Evolutionary conservation across 2,113 vertebrate species (phyloP), one percentile per base, ranked within the genome.

Genomic region (Pseudopodoces humilis): DNA sequence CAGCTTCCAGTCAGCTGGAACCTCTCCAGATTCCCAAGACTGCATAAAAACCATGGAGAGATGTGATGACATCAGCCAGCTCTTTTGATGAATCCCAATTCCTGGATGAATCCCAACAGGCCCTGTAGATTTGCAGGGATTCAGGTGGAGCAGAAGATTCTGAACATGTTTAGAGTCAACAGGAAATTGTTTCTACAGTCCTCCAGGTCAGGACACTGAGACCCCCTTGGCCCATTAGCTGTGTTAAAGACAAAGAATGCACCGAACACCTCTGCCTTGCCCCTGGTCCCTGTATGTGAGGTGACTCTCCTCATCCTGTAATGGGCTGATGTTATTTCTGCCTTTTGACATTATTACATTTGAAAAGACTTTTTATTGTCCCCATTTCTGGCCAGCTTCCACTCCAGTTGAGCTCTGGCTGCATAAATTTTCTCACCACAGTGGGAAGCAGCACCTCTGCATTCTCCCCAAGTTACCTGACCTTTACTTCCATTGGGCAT

Each of bases 161-260:
- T 50, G 21, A 33, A 58, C 43, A 86, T 25, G 4, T 31, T 68
- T 24, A 39, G 37, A 7, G 8, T 69, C 11, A 33, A 15, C 15
- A 23, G 22, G 37, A 16, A 60, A 14, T 2, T 10, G 3, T 11
- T 52, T 27, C 2, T 1, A 28, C 15, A 27, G 46, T 60, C 5
- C 28, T 60, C 18, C 37, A 44, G 33, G 27, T 37, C 33, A 77
- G 11, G 33, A 15, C 46, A 68, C 15, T 43, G 22, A 37, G 22
- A 86, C 6, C 3, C 6, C 15, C 15, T 37, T 39, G 22, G 39
- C 22, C 31, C 6, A 2, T 24, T 25, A 69, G 6, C 12, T 0
- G 0, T 46, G 28, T 18, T 46, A 7, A 44, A 60, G 37, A 60
- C 33, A 46, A 60, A 68, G 15, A 39, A 39, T 13, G 39, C 64